phyloP scores from a whole-genome alignment of 2,113 vertebrate genomes.

The Eudorcas thomsonii region DNA sequence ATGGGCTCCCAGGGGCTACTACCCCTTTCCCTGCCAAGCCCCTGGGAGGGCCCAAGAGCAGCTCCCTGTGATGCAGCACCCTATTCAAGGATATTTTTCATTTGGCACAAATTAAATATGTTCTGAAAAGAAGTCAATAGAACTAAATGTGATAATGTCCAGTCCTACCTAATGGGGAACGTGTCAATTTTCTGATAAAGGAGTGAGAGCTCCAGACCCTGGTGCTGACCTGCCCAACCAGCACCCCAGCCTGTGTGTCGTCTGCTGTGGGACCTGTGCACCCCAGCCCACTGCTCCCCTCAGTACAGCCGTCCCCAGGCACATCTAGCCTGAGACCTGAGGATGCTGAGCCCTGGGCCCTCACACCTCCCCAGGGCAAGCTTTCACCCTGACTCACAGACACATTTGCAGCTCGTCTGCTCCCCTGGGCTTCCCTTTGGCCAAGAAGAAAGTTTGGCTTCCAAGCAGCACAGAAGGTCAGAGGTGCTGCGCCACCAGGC shows the following conservation, averaged over 20 bases:
- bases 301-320: background rate
- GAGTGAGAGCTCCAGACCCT: background rate
- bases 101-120: constrained; percentile 19
- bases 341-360: background rate
- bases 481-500: background rate
- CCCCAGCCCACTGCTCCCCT: background rate
- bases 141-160: constrained; percentile 4
- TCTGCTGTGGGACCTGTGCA: accelerated
- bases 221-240: background rate
- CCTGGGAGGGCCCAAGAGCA: background rate
- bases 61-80: background rate
- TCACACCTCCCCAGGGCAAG: background rate
- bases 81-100: constrained; percentile 3
- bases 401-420: accelerated
- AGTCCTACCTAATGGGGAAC: background rate
- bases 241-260: background rate
- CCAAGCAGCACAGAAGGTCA: background rate
- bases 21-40: background rate
- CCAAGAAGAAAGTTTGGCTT: background rate
- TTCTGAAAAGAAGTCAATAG: constrained; percentile 39
- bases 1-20: background rate
- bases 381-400: accelerated
- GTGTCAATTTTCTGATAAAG: background rate
- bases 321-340: accelerated
- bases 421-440: background rate